Base-by-base conservation (phyloP, 2,888 invertebrate species). In the Nezara viridula region DNA sequence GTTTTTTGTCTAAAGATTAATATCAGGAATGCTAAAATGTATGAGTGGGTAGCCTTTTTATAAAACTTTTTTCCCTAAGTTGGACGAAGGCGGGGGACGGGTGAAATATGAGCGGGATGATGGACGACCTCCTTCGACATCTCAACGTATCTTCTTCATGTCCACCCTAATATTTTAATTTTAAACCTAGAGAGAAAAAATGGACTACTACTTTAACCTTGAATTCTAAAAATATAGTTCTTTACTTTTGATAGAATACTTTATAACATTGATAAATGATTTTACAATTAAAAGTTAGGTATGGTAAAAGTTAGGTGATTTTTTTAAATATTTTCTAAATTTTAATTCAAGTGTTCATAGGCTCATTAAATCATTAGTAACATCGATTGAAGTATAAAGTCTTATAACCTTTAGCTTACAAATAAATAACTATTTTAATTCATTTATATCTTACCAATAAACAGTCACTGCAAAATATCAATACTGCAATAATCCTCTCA, bases 161-260 rank as follows among this genome's bases (percentile, higher is more conserved):
- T 81, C 44, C 81, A n/a, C n/a, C 24, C 10, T 14, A 44, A 81
- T 81, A 81, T 81, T 81, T 81, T 81, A 81, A 81, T 81, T 81
- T 81, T 24, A 77, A 81, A n/a, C n/a, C 44, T 81, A 24, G 14
- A 27, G 16, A 27, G 16, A 47, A 44, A 47, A n/a, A 81, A 81
- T n/a, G n/a, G 44, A 1, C 44, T 19, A 77, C 40, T 81, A n/a
- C 44, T 44, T 81, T n/a, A 37, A 73, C 37, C 21, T 73, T 16
- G 21, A 73, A 37, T 14, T 27, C 27, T 4, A 60, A 60, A 19
- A 27, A 9, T 32, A 0, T 19, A 37, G 6, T 37, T 73, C 19
- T 73, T 32, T 37, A 5, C 32, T 16, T 73, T 19, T 37, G 37
- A 73, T 73, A 7, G 32, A 73, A 37, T 73, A 6, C 32, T 19